These are phyloP conservation scores for Pantelozetes paolii DNA, from an alignment of 2,888 invertebrate species.

Conservation along the genomic window DNA sequence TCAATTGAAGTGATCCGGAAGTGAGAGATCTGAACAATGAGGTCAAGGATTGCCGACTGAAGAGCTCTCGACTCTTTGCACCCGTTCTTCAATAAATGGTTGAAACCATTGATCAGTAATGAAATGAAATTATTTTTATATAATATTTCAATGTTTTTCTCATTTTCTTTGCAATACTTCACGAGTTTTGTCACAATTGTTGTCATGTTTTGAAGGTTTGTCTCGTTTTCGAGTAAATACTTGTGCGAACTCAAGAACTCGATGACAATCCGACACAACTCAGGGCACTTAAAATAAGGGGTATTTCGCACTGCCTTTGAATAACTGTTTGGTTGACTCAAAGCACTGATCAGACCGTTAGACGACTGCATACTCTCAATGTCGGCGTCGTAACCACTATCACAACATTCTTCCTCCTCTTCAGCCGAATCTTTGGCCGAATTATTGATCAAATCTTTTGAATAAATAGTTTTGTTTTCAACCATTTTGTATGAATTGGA, in stretches of 20 bases:
- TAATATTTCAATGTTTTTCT: conserved; percentile 34
- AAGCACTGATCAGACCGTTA: background rate
- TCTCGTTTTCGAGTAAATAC: background rate
- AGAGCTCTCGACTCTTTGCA: conserved; percentile 1
- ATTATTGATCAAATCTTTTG: background rate
- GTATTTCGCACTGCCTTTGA: background rate
- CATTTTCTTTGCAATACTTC: conserved; percentile 34
- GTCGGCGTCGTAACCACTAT: conserved; percentile 40
- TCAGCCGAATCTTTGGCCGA: conserved; percentile 16
- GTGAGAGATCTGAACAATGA: conserved; percentile 30
- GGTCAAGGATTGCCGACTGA: conserved; percentile 23
- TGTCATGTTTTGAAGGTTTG: background rate
- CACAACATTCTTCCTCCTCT: conserved; percentile 19
- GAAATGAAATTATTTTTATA: conserved; percentile 21
- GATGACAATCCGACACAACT: conserved; percentile 28
- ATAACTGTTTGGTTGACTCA: background rate
- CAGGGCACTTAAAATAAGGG: background rate
- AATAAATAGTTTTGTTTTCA: background rate
- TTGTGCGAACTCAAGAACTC: conserved; percentile 8
- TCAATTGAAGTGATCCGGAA: conserved; percentile 11
- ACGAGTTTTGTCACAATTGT: conserved; percentile 4
- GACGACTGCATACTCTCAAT: conserved; percentile 14
- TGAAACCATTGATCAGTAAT: conserved; percentile 29
- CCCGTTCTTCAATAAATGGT: background rate
- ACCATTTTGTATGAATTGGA: background rate